Base-by-base conservation (phyloP, 2,797 vertebrate species). In the Pteropus rufus region DNA sequence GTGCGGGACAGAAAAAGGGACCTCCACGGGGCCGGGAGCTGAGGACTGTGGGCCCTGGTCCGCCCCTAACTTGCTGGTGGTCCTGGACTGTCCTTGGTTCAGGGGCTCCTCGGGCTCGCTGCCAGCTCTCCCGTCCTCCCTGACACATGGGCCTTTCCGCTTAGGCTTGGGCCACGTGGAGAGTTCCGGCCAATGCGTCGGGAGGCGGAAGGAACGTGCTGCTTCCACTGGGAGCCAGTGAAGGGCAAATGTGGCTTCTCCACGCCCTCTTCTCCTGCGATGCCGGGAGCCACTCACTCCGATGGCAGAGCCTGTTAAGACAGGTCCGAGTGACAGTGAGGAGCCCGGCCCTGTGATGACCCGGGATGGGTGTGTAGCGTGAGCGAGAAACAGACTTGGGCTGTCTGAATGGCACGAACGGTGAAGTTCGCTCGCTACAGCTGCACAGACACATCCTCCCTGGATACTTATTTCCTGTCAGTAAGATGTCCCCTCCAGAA, bases 141-240 rank as follows among this genome's bases (percentile, higher is more conserved):
- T 19, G 34, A 44, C 24, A 62, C 3, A 1, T 2, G 18, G 26
- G 86, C 31, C 44, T 10, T 34, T 18, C 4, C 4, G 4, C 58
- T 29, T 4, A 23, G 26, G 49, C 3, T 24, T 2, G 62, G 93
- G 23, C 64, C 54, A 31, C 0, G 2, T 1, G 73, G 58, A 64
- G 15, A 2, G 46, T 65, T 31, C 56, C 2, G 14, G 39, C 19
- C 2, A 3, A 8, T 0, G 0, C 23, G 1, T 2, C 2, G 1
- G 81, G 49, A 34, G 12, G 62, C 0, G 2, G 39, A 24, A 49
- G 60, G 29, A 41, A n/a, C 5, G 19, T 31, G 56, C 9, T 12
- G 2, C 65, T 49, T 24, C 29, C 16, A 23, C 4, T 1, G 23
- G 83, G 39, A 69, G 76, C 23, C 14, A 3, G 29, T 5, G n/a